phyloP scores from a whole-genome alignment of 2,888 invertebrate species.

The Dryobotodes eremita region DNA sequence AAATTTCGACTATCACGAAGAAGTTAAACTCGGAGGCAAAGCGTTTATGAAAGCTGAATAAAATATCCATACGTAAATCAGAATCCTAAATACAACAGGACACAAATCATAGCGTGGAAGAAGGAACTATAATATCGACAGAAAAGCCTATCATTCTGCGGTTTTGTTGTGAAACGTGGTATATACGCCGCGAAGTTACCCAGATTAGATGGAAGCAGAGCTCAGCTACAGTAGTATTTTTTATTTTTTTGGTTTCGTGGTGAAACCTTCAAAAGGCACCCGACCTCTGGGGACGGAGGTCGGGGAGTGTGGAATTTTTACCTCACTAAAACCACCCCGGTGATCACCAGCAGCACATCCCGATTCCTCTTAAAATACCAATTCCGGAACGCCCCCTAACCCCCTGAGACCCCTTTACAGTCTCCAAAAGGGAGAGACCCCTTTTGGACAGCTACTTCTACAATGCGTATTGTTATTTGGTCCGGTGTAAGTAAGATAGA shows the following conservation, averaged over 20 bases:
- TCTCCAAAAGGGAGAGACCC: no score
- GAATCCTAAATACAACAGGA: slow-evolving; percentile 10
- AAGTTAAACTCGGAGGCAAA: not conserved
- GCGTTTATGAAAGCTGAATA: slow-evolving; percentile 11
- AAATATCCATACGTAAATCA: slow-evolving; percentile 12
- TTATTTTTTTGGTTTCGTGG: no score
- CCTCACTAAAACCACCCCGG: no score
- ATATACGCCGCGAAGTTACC: slow-evolving; percentile 6
- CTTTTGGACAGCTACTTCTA: no score
- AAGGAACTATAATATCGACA: slow-evolving; percentile 20
- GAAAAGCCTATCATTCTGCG: slow-evolving; percentile 34
- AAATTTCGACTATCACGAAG: not conserved
- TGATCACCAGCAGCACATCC: no score
- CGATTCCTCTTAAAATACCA: no score
- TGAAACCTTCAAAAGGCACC: no score
- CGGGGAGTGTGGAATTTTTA: no score
- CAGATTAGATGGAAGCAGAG: slow-evolving; percentile 28
- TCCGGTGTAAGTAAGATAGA: slow-evolving; percentile 15
- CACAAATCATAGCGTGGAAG: slow-evolving; percentile 42
- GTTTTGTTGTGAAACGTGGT: slow-evolving; percentile 35
- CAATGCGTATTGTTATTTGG: slow-evolving; percentile 42
- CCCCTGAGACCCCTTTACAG: no score
- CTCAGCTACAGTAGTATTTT: slow-evolving; percentile 6
- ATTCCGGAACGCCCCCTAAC: no score
- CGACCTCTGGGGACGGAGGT: no score